Conservation (phyloP, 2,113 vertebrate genomes). For the Podocnemis expansa region DNA sequence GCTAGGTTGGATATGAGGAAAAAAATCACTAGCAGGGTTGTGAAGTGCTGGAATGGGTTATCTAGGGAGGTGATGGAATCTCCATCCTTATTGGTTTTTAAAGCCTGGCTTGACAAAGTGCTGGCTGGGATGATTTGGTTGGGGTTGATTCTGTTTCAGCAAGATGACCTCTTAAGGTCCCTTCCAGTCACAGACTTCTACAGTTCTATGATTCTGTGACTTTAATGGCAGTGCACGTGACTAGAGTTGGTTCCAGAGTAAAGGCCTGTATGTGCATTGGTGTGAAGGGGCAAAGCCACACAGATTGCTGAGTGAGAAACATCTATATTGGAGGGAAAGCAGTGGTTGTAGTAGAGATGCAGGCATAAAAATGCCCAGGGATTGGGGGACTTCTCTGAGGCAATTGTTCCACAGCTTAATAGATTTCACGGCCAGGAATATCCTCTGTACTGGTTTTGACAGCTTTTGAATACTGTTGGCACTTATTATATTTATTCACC, state of each 20-base stretch:
- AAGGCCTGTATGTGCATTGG: rapidly evolving
- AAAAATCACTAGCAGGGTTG: too few species aligned
- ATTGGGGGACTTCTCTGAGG: not conserved
- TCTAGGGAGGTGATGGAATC: too few species aligned
- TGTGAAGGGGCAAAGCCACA: not conserved
- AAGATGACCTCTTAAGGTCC: too few species aligned
- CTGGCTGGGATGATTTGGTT: too few species aligned
- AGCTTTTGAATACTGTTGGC: not conserved
- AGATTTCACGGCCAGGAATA: not conserved
- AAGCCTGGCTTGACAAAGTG: too few species aligned
- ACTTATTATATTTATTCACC: not conserved
- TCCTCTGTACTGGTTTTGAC: not conserved
- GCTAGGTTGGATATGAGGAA: too few species aligned
- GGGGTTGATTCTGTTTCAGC: too few species aligned
- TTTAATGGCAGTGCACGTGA: not conserved
- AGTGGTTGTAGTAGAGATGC: not conserved
- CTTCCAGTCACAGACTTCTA: too few species aligned
- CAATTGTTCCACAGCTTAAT: not conserved
- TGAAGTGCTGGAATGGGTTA: too few species aligned
- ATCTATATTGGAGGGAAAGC: not conserved
- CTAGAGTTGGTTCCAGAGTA: not conserved
- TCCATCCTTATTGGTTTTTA: too few species aligned
- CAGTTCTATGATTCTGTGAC: not conserved
- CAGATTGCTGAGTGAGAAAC: not conserved
- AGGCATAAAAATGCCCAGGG: not conserved